A percentile compares a stretch with the other conserved stretches of the same genome.
Conservation (phyloP, 1,140 invertebrate species). For the Sycophaga agraensis region DNA sequence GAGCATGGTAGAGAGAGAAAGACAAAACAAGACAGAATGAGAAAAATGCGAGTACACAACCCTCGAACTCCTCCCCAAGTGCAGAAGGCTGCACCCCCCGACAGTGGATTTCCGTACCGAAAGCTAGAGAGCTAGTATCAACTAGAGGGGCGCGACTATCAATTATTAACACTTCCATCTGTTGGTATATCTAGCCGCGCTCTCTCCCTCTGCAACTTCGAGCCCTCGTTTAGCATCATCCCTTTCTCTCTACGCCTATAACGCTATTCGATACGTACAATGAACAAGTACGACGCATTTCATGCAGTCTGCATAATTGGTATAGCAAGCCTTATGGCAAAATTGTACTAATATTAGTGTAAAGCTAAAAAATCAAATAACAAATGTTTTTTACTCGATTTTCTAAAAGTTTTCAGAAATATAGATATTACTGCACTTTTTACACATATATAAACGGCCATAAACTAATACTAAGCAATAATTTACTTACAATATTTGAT, state of each 20-base stretch:
- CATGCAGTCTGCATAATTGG: slow-evolving; percentile 28
- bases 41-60: not conserved
- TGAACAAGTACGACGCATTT: slow-evolving; percentile 42
- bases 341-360: not conserved
- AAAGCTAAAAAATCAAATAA: too few species aligned
- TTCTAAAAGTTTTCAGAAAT: too few species aligned
- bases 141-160: slow-evolving; percentile 48
- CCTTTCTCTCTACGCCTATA: slow-evolving; percentile 4
- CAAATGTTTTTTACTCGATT: slow-evolving; percentile 15
- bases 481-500: too few species aligned
- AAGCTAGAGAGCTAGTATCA: slow-evolving; percentile 33
- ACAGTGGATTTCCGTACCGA: slow-evolving; percentile 23
- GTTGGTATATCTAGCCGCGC: slow-evolving; percentile 45
- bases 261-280: slow-evolving; percentile 33
- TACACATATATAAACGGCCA: too few species aligned
- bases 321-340: slow-evolving; percentile 37
- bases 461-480: too few species aligned
- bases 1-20: slow-evolving; percentile 17
- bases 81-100: slow-evolving; percentile 1
- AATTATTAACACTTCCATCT: slow-evolving; percentile 57
- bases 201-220: slow-evolving; percentile 3
- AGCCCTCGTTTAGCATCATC: too few species aligned
- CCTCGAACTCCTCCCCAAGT: not conserved
- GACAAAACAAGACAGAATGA: not conserved
- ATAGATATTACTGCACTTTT: too few species aligned